Percentiles rank a stretch among this genome's conserved stretches.
These are phyloP conservation scores for Melanaphis sacchari DNA, from an alignment of 1,140 invertebrate species.

Conservation along the genomic window DNA sequence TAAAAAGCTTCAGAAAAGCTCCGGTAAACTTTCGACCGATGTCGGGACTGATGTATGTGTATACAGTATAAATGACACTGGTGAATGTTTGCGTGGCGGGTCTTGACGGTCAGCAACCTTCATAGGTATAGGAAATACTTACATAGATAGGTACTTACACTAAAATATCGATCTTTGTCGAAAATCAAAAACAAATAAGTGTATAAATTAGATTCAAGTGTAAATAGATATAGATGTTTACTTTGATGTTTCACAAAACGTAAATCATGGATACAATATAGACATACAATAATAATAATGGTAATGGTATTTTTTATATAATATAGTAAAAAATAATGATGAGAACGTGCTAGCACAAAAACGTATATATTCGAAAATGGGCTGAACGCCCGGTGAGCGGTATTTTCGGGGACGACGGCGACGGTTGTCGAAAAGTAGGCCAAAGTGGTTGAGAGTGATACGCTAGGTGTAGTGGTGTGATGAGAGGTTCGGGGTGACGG, in stretches of 20 bases:
- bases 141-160: not conserved
- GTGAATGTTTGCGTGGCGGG: not conserved
- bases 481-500: too few species aligned
- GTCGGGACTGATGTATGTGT: not conserved
- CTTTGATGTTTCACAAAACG: not conserved
- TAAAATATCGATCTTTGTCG: not conserved
- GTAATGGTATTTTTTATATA: not conserved
- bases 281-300: slow-evolving; percentile 15
- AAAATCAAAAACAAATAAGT: not conserved
- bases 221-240: slow-evolving; percentile 11
- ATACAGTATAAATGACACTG: not conserved
- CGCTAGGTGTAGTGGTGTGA: not conserved
- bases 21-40: not conserved
- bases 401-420: not conserved
- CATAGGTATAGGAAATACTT: not conserved
- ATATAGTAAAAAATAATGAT: slow-evolving; percentile 8
- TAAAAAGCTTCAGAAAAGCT: not conserved
- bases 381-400: not conserved
- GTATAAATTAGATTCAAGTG: not conserved
- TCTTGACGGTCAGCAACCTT: not conserved
- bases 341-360: slow-evolving; percentile 5
- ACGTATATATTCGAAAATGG: slow-evolving; percentile 1
- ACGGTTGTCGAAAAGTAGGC: not conserved
- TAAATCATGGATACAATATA: slow-evolving; percentile 1
- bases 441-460: not conserved